A percentile compares a stretch with the other conserved stretches of the same genome.
phyloP scores from a whole-genome alignment of 2,113 vertebrate species.

The Lontra canadensis region DNA sequence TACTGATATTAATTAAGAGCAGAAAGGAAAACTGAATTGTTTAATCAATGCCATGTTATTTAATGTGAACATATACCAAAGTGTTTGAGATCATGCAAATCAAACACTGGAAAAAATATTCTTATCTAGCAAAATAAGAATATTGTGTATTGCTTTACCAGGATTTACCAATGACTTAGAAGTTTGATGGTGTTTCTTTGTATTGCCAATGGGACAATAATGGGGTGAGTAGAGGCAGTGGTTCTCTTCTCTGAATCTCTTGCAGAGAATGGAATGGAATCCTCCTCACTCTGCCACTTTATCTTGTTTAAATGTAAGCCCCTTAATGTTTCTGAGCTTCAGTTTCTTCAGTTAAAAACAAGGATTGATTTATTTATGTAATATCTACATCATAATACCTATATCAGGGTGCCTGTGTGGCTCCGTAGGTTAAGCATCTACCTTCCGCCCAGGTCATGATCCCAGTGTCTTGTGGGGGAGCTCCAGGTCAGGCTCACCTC shows the following conservation, averaged over 20 bases:
- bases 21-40: constrained; percentile 40
- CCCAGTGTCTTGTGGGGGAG: neutral
- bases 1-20: constrained; percentile 43
- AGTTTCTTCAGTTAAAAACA: neutral
- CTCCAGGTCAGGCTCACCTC: neutral
- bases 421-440: neutral
- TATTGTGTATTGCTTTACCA: neutral
- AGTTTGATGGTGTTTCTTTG: neutral
- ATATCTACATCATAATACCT: neutral
- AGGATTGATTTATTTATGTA: neutral
- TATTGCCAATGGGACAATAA: neutral
- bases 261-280: neutral
- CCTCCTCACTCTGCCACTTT: neutral
- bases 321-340: neutral
- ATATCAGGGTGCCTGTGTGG: neutral
- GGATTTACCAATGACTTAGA: neutral
- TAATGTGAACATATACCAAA: constrained; percentile 44
- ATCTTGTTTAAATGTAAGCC: neutral
- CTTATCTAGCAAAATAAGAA: constrained; percentile 2
- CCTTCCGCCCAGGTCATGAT: neutral
- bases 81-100: neutral
- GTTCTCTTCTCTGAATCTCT: neutral
- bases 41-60: constrained; percentile 43
- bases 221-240: neutral
- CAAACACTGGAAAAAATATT: neutral